phyloP scores from a whole-genome alignment of 2,797 vertebrate genomes.

The Platyrinchus mystaceus region DNA sequence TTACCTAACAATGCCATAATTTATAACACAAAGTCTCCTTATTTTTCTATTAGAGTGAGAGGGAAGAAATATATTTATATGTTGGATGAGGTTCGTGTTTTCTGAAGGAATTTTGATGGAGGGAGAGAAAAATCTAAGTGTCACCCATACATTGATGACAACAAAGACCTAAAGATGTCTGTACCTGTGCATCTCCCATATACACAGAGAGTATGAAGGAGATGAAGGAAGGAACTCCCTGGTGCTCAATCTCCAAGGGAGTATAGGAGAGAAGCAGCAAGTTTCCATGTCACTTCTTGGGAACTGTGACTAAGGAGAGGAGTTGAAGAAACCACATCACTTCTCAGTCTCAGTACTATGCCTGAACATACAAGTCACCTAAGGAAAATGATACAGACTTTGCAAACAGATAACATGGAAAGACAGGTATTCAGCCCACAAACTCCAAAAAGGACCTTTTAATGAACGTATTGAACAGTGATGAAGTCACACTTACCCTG shows the following conservation, averaged over 20 bases:
- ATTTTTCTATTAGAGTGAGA: not conserved
- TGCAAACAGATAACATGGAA: not conserved
- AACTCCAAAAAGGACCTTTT: not conserved
- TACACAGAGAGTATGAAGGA: not conserved
- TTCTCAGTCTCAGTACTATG: not conserved
- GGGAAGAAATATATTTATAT: not conserved
- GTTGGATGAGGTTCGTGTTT: not conserved
- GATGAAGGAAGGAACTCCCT: not conserved
- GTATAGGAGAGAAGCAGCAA: not conserved
- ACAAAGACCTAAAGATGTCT: not conserved
- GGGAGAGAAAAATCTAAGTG: not conserved
- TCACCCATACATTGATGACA: not conserved
- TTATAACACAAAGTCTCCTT: not conserved
- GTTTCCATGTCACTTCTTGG: not conserved
- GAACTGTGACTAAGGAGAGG: not conserved
- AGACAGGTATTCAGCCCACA: not conserved
- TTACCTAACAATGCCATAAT: not conserved
- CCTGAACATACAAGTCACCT: not conserved
- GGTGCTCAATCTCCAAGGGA: not conserved
- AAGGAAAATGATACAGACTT: not conserved
- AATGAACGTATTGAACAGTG: not conserved
- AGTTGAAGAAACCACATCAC: accelerated
- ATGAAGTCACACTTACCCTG: slow-evolving; percentile 57
- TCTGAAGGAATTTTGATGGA: not conserved
- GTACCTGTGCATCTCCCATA: accelerated